Conservation (phyloP, 2,113 vertebrate genomes). For the Ciconia stormi region DNA sequence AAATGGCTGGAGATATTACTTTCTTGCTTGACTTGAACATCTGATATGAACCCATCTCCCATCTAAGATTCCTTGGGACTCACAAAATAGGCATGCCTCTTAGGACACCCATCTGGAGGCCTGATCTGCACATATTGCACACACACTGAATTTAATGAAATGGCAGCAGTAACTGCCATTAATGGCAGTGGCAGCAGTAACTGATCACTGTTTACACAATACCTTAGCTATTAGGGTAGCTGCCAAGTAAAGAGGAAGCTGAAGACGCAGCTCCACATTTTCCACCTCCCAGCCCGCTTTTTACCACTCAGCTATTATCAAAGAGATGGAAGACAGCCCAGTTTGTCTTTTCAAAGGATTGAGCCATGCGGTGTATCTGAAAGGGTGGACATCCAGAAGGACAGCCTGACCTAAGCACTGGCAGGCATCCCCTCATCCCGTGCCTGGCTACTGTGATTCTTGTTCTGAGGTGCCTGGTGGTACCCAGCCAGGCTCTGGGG, state of each 20-base stretch:
- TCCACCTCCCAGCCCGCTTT: neutral
- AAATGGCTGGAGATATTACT: neutral
- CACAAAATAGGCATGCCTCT: neutral
- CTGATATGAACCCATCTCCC: neutral
- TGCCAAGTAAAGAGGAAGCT: slow-evolving; percentile 8
- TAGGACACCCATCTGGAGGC: neutral
- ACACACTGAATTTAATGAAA: neutral
- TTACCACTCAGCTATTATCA: neutral
- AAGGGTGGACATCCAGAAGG: neutral
- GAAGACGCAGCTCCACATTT: neutral
- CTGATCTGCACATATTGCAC: neutral
- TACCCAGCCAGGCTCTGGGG: neutral
- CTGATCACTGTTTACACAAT: neutral
- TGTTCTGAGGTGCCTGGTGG: neutral
- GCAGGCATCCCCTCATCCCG: neutral
- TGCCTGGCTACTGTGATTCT: neutral
- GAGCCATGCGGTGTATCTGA: neutral
- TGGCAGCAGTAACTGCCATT: neutral
- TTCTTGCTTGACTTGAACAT: neutral
- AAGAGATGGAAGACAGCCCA: neutral
- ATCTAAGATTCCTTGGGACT: neutral
- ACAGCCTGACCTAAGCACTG: neutral
- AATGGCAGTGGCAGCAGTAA: neutral
- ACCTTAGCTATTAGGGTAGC: neutral
- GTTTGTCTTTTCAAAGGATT: neutral